phyloP scores from a whole-genome alignment of 2,888 invertebrate genomes.

The Ceriagrion tenellum region DNA sequence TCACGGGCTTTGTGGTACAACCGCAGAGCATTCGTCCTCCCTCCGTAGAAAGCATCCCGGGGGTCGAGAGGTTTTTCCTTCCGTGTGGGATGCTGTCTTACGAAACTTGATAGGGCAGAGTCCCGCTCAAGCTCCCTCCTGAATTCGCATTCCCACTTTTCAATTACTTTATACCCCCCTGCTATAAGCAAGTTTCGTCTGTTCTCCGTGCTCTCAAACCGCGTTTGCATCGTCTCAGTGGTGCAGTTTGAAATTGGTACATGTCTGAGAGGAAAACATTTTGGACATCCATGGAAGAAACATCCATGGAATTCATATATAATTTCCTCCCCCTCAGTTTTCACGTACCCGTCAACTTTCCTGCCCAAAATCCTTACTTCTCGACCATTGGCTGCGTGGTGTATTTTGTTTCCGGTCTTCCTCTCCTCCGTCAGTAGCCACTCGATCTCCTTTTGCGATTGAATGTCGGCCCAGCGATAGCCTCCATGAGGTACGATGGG shows the following conservation, averaged over 20 bases:
- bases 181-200: neutral
- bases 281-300: slow-evolving; percentile 4
- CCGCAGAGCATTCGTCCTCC: slow-evolving; percentile 72
- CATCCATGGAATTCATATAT: neutral
- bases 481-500: neutral
- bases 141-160: slow-evolving; percentile 71
- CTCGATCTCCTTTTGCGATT: slow-evolving; percentile 70
- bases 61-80: slow-evolving; percentile 70
- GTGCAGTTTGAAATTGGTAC: neutral
- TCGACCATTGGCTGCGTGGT: slow-evolving; percentile 15
- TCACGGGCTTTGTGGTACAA: slow-evolving; percentile 71
- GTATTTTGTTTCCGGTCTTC: neutral
- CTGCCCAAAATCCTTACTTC: neutral
- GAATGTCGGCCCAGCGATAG: slow-evolving; percentile 68
- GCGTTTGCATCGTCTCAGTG: neutral
- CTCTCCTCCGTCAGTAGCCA: slow-evolving; percentile 64
- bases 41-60: slow-evolving; percentile 72
- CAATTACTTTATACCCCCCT: slow-evolving; percentile 8
- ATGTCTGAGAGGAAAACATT: neutral
- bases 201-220: neutral
- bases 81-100: neutral
- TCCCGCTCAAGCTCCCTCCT: slow-evolving; percentile 67
- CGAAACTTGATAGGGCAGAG: neutral
- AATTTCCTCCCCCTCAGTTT: neutral
- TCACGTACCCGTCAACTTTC: neutral